These are phyloP conservation scores for Bombyx huttoni DNA, from an alignment of 2,888 invertebrate genomes.

Conservation along the genomic window DNA sequence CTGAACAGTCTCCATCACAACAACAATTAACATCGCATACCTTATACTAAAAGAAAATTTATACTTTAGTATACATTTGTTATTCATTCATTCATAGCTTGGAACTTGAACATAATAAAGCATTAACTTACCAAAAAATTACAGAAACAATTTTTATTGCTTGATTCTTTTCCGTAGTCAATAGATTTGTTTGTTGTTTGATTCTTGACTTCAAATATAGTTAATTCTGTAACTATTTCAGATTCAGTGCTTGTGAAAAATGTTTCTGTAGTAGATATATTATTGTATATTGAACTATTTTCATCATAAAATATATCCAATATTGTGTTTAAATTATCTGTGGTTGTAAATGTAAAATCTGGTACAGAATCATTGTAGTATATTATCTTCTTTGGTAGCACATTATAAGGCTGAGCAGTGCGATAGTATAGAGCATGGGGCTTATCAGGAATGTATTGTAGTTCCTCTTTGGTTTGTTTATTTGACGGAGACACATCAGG, in stretches of 20 bases:
- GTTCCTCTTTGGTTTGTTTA: slow-evolving; percentile 20
- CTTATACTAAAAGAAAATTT: slow-evolving; percentile 52
- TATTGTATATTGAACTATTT: slow-evolving; percentile 32
- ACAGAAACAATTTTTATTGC: slow-evolving; percentile 33
- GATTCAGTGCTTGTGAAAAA: slow-evolving; percentile 26
- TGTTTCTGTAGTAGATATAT: slow-evolving; percentile 30
- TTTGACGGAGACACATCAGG: slow-evolving; percentile 25
- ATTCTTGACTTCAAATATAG: slow-evolving; percentile 36
- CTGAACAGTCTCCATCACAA: slow-evolving; percentile 83
- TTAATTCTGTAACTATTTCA: slow-evolving; percentile 52
- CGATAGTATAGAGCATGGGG: slow-evolving; percentile 48
- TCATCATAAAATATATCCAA: slow-evolving; percentile 51
- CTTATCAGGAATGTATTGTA: slow-evolving; percentile 16
- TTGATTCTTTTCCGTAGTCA: slow-evolving; percentile 3
- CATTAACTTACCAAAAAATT: slow-evolving; percentile 41
- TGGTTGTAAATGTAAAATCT: slow-evolving; percentile 20
- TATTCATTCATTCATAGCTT: too few relatives aligned
- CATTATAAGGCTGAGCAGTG: neutral
- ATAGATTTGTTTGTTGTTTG: slow-evolving; percentile 23
- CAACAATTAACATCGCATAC: slow-evolving; percentile 89
- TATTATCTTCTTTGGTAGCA: slow-evolving; percentile 10
- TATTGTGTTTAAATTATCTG: slow-evolving; percentile 31
- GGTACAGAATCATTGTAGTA: slow-evolving; percentile 26
- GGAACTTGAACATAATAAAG: too few relatives aligned
- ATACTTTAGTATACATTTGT: neutral